Conservation (phyloP, 2,888 invertebrate species). For the Epirrhoe alternata region DNA sequence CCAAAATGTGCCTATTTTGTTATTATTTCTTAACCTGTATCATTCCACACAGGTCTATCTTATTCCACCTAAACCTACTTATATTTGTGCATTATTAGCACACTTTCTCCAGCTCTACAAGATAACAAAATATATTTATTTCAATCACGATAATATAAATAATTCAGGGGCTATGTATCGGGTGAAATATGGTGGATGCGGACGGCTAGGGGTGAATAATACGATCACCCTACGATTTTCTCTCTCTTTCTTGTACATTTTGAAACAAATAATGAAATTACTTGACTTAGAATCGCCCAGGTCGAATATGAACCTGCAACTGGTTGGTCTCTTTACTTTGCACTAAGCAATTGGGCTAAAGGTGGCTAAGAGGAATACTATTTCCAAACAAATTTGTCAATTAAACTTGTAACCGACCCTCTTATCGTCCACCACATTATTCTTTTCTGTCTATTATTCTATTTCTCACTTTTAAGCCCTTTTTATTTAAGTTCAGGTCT, state of each 20-base stretch:
- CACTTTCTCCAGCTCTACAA: conserved; percentile 29
- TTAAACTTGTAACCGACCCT: too few relatives aligned
- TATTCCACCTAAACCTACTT: too few relatives aligned
- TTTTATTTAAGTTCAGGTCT: conserved; percentile 37
- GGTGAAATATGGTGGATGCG: conserved; percentile 72
- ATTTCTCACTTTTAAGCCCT: conserved; percentile 17
- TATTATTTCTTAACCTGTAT: too few relatives aligned
- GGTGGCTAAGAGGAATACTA: too few relatives aligned
- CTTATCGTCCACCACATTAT: background rate
- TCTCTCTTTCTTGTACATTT: conserved; percentile 42
- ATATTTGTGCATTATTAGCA: too few relatives aligned
- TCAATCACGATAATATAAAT: conserved; percentile 72
- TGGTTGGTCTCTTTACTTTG: too few relatives aligned
- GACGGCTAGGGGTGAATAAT: conserved; percentile 61
- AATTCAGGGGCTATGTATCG: conserved; percentile 71
- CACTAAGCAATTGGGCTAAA: too few relatives aligned
- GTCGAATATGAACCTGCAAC: too few relatives aligned
- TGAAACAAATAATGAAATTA: background rate
- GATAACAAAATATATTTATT: conserved; percentile 64
- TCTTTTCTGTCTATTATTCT: background rate
- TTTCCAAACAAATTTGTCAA: too few relatives aligned
- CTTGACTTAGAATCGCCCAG: background rate
- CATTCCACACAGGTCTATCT: too few relatives aligned
- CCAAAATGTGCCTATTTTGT: too few relatives aligned
- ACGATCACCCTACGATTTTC: conserved; percentile 56